Percentiles rank a stretch among this genome's conserved stretches.
These are phyloP conservation scores for Drosophila ercepeae DNA, from an alignment of 1,140 invertebrate species.

Conservation along the genomic window DNA sequence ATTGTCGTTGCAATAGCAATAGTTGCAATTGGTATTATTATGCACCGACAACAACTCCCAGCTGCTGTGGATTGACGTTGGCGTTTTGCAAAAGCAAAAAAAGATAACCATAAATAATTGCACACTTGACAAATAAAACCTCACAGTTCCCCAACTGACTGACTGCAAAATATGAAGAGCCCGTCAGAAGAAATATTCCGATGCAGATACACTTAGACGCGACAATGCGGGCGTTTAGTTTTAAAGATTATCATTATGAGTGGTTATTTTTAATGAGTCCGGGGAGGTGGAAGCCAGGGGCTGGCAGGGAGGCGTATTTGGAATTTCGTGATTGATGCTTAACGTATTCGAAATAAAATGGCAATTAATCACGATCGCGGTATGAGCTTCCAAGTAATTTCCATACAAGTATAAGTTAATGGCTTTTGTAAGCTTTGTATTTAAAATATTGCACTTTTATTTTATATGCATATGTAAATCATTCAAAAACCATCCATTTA, in stretches of 20 bases:
- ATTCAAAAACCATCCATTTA: not conserved
- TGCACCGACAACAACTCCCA: constrained; percentile 28
- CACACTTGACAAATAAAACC: constrained; percentile 67
- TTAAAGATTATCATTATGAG: constrained; percentile 63
- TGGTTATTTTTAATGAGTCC: constrained; percentile 25
- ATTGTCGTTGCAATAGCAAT: constrained; percentile 25
- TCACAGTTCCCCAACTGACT: not conserved
- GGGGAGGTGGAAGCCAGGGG: not conserved
- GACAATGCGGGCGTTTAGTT: constrained; percentile 60
- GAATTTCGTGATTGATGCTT: constrained; percentile 52
- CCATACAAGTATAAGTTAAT: constrained; percentile 19
- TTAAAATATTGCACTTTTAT: no score
- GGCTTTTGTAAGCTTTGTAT: no score
- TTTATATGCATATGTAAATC: not conserved
- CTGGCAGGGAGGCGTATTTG: constrained; percentile 38
- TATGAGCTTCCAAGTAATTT: constrained; percentile 13
- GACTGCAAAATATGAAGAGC: constrained; percentile 34
- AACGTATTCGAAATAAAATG: constrained; percentile 24
- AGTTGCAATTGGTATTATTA: constrained; percentile 40
- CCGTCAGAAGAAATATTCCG: constrained; percentile 10
- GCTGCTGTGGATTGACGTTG: constrained; percentile 31
- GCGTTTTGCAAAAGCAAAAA: constrained; percentile 27
- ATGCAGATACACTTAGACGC: constrained; percentile 33
- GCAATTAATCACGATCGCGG: constrained; percentile 49
- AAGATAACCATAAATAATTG: constrained; percentile 61